phyloP scores from a whole-genome alignment of 1,140 invertebrate species.

The Teleopsis dalmanni region DNA sequence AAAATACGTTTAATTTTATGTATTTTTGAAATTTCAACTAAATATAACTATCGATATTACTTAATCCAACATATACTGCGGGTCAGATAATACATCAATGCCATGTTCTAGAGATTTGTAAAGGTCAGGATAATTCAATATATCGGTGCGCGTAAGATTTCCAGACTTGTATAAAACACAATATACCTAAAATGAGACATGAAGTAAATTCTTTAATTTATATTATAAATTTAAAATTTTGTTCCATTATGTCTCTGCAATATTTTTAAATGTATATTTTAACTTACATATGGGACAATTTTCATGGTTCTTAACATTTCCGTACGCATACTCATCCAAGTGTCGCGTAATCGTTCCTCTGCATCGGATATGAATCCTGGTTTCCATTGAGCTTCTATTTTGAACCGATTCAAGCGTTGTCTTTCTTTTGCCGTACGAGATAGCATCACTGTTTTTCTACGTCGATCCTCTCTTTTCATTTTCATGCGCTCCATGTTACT shows the following conservation, averaged over 20 bases:
- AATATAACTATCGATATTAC: too few species aligned
- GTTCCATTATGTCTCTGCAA: too few species aligned
- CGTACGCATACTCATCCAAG: slow-evolving; percentile 32
- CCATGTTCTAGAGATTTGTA: slow-evolving; percentile 27
- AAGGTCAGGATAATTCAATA: slow-evolving; percentile 27
- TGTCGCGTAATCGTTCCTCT: slow-evolving; percentile 32
- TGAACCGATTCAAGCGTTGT: slow-evolving; percentile 19
- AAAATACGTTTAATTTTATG: too few species aligned
- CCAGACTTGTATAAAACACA: slow-evolving; percentile 22
- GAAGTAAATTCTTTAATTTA: not conserved
- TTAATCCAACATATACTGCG: too few species aligned
- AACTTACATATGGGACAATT: slow-evolving; percentile 28
- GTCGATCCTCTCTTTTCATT: slow-evolving; percentile 13
- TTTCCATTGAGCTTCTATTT: slow-evolving; percentile 28
- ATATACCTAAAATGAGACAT: slow-evolving; percentile 19
- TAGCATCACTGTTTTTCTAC: slow-evolving; percentile 12
- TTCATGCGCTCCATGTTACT: slow-evolving; percentile 7
- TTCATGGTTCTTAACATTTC: slow-evolving; percentile 27
- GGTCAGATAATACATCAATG: slow-evolving; percentile 1
- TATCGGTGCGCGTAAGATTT: slow-evolving; percentile 33
- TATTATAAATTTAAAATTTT: too few species aligned
- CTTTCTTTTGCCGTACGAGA: slow-evolving; percentile 25
- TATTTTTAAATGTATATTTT: too few species aligned
- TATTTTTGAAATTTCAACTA: too few species aligned
- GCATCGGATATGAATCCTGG: slow-evolving; percentile 38